Conservation (phyloP, 2,888 invertebrate genomes). For the Dryococelus australis region DNA sequence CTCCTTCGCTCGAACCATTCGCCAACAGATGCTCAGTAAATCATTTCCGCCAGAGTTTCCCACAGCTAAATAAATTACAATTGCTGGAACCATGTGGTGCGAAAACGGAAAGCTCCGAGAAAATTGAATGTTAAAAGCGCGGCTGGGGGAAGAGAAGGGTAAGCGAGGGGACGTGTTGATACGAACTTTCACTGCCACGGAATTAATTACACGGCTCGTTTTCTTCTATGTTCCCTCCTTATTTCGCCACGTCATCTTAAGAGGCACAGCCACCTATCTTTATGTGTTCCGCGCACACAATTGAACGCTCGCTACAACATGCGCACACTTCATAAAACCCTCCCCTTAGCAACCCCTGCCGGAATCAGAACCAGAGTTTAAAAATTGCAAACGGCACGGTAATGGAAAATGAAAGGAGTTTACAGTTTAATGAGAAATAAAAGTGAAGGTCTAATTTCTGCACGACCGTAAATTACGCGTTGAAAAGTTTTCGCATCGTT, state of each 20-base stretch:
- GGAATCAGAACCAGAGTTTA: not conserved
- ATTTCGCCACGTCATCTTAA: constrained; percentile 11
- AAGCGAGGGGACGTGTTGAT: not conserved
- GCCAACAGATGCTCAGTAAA: not conserved
- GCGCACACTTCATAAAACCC: not conserved
- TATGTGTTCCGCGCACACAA: not conserved
- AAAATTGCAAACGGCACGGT: not conserved
- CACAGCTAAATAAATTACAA: constrained; percentile 3
- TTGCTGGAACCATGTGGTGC: not conserved
- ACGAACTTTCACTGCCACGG: not conserved
- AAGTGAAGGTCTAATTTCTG: not conserved
- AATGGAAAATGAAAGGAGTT: not conserved
- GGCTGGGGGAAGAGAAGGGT: not conserved
- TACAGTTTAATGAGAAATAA: not conserved
- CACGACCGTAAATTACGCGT: constrained; percentile 19
- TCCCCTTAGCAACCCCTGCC: not conserved
- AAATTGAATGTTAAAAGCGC: not conserved
- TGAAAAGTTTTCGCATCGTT: not conserved
- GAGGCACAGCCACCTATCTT: not conserved
- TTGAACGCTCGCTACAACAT: not conserved
- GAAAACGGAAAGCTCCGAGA: not conserved
- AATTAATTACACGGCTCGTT: constrained; percentile 8
- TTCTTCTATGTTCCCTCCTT: not conserved
- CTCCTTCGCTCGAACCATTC: not conserved
- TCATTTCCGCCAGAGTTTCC: not conserved